Evolutionary conservation across 2,888 invertebrate genomes (phyloP).

Genomic region (Cephus nigrinus): DNA sequence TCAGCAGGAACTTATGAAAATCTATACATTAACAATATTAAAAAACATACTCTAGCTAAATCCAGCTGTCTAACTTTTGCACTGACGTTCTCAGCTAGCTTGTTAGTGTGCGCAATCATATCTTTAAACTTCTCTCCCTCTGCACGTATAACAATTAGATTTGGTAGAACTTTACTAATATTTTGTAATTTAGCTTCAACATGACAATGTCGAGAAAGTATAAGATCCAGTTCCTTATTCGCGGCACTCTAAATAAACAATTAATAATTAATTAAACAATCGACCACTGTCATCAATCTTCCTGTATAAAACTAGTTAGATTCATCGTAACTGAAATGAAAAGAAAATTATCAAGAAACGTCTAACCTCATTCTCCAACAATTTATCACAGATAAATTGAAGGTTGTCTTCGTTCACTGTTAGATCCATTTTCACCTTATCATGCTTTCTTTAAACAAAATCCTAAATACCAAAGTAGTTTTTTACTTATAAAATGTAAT

Average conservation of each 20-base stretch:
- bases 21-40: slow-evolving; percentile 11
- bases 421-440: neutral
- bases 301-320: neutral
- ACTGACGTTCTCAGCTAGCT: slow-evolving; percentile 92
- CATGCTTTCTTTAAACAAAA: neutral
- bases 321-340: neutral
- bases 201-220: slow-evolving; percentile 79
- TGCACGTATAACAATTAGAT: slow-evolving; percentile 79
- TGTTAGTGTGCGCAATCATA: slow-evolving; percentile 89
- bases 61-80: slow-evolving; percentile 95
- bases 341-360: slow-evolving; percentile 8
- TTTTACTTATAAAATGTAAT: neutral
- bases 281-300: neutral
- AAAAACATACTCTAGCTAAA: slow-evolving; percentile 79
- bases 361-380: slow-evolving; percentile 55
- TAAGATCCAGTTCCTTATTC: slow-evolving; percentile 76
- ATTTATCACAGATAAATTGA: slow-evolving; percentile 44
- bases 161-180: slow-evolving; percentile 84
- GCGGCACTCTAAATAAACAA: slow-evolving; percentile 61
- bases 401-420: slow-evolving; percentile 44
- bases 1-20: neutral
- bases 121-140: slow-evolving; percentile 85
- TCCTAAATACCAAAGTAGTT: neutral
- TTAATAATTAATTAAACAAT: neutral
- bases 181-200: slow-evolving; percentile 84